phyloP scores from a whole-genome alignment of 2,888 invertebrate genomes.

The Orthosia gothica region DNA sequence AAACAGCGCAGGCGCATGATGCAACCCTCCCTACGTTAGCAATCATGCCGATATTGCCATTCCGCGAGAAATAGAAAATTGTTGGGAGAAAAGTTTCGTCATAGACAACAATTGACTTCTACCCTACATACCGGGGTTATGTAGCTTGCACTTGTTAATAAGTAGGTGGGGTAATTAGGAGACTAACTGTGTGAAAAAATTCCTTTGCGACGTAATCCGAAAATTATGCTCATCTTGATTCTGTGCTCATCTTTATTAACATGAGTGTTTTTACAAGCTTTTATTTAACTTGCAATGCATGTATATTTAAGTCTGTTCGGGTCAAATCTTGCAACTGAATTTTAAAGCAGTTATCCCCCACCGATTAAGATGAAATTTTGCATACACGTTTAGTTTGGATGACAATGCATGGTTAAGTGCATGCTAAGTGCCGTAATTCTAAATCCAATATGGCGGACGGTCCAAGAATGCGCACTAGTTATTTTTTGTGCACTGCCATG shows the following conservation, averaged over 20 bases:
- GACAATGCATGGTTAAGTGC: too few relatives aligned
- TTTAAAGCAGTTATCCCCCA: too few relatives aligned
- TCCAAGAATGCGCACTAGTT: too few relatives aligned
- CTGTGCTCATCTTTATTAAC: not conserved
- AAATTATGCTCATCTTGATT: slow-evolving; percentile 11
- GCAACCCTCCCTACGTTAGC: slow-evolving; percentile 68
- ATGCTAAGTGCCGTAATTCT: too few relatives aligned
- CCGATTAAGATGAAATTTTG: too few relatives aligned
- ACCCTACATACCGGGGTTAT: slow-evolving; percentile 54
- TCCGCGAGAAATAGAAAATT: slow-evolving; percentile 70
- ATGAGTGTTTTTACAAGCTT: not conserved
- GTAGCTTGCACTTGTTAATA: slow-evolving; percentile 38
- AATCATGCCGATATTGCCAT: slow-evolving; percentile 71
- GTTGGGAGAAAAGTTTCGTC: slow-evolving; percentile 71
- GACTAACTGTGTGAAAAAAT: slow-evolving; percentile 43
- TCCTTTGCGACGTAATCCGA: slow-evolving; percentile 32
- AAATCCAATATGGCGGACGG: too few relatives aligned
- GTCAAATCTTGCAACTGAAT: too few relatives aligned
- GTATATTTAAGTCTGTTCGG: too few relatives aligned
- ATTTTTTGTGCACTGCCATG: too few relatives aligned
- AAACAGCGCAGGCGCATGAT: slow-evolving; percentile 67
- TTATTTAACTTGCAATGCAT: too few relatives aligned
- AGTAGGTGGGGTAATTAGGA: slow-evolving; percentile 40
- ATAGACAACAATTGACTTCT: slow-evolving; percentile 62
- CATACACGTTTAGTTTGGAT: too few relatives aligned